phyloP scores from a whole-genome alignment of 2,797 vertebrate species.

The Spondyliosoma cantharus region DNA sequence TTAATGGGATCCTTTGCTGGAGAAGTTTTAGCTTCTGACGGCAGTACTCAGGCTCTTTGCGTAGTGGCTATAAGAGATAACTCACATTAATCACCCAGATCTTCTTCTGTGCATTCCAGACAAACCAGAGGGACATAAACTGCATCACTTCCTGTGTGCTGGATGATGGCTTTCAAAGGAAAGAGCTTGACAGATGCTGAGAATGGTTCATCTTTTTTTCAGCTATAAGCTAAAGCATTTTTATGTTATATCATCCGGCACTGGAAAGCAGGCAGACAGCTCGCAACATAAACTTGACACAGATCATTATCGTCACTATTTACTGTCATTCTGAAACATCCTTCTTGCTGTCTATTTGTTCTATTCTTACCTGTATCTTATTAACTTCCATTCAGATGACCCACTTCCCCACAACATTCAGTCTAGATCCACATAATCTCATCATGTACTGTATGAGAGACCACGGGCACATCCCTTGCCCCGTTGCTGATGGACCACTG shows the following conservation, averaged over 20 bases:
- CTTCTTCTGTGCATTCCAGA: slow-evolving; percentile 23
- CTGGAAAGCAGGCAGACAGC: neutral
- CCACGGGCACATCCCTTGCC: neutral
- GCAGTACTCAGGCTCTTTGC: slow-evolving; percentile 4
- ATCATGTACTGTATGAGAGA: neutral
- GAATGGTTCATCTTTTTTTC: slow-evolving; percentile 21
- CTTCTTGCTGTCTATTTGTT: slow-evolving; percentile 26
- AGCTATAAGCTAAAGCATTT: slow-evolving; percentile 13
- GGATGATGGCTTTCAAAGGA: slow-evolving; percentile 31
- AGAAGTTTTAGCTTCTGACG: neutral
- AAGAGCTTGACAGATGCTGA: slow-evolving; percentile 39
- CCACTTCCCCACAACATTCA: neutral
- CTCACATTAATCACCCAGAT: slow-evolving; percentile 12
- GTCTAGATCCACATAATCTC: neutral
- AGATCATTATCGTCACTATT: slow-evolving; percentile 38
- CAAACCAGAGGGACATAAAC: slow-evolving; percentile 17
- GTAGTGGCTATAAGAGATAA: neutral
- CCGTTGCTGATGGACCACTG: neutral
- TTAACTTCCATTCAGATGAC: slow-evolving; percentile 1
- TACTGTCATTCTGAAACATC: slow-evolving; percentile 18
- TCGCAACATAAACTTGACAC: slow-evolving; percentile 29
- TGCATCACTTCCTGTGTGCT: slow-evolving; percentile 19
- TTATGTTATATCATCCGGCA: neutral
- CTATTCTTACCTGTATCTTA: slow-evolving; percentile 31
- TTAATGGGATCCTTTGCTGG: neutral